A percentile compares a stretch with the other conserved stretches of the same genome.
Conservation (phyloP, 2,797 vertebrate genomes). For the Spinus pinus region DNA sequence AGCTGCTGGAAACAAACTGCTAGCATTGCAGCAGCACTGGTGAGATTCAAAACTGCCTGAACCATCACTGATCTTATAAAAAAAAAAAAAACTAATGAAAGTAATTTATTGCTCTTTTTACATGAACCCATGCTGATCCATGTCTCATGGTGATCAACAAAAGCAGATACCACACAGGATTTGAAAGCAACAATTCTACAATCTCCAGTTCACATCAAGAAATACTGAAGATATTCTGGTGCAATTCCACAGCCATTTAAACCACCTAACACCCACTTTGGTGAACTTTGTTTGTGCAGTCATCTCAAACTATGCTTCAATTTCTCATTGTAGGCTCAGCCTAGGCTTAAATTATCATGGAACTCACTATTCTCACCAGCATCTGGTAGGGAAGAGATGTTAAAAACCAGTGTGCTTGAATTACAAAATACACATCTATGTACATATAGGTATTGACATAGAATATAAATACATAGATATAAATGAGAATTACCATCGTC, state of each 20-base stretch:
- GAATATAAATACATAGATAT: neutral
- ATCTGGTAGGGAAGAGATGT: neutral
- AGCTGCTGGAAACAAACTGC: neutral
- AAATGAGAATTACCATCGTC: neutral
- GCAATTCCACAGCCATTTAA: neutral
- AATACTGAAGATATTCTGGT: neutral
- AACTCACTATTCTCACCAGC: neutral
- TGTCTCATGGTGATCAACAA: neutral
- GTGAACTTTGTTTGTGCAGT: neutral
- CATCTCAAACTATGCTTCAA: neutral
- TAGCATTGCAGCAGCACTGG: neutral
- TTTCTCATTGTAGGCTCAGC: neutral
- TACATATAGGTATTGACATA: neutral
- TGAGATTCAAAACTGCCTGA: neutral
- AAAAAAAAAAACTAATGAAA: neutral
- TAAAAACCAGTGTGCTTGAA: neutral
- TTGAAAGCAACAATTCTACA: neutral
- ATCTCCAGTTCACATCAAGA: neutral
- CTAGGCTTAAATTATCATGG: neutral
- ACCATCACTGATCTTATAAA: neutral
- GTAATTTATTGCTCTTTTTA: neutral
- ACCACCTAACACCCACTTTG: neutral
- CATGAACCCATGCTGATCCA: neutral
- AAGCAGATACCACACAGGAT: neutral
- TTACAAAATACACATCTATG: neutral